Percentiles rank a stretch among this genome's conserved stretches.
These are phyloP conservation scores for Papilio glaucus DNA, from an alignment of 1,140 invertebrate genomes.

Conservation along the genomic window DNA sequence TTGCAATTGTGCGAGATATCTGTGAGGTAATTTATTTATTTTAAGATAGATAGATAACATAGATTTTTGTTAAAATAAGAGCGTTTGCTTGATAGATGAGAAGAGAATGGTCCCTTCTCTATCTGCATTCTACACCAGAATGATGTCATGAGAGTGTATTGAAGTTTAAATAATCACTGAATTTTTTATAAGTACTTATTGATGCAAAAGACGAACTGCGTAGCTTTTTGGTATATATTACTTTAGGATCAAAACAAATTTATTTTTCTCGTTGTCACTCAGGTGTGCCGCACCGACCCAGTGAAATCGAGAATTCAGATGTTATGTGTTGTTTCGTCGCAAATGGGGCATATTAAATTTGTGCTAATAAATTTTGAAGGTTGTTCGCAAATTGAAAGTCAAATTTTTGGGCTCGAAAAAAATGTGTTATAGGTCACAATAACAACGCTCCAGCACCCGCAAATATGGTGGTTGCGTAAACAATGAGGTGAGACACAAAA, in stretches of 20 bases:
- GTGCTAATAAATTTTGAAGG: constrained; percentile 51
- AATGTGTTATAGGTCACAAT: constrained; percentile 45
- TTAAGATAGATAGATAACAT: no score
- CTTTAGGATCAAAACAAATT: neutral
- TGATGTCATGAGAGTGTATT: no score
- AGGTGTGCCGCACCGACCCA: neutral
- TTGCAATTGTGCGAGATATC: no score
- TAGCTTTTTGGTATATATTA: no score
- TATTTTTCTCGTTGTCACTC: neutral
- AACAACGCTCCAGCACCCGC: constrained; percentile 26
- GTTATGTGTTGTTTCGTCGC: constrained; percentile 41
- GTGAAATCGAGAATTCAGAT: constrained; percentile 43
- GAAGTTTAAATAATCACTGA: no score
- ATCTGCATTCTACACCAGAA: no score
- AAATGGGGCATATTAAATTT: constrained; percentile 50
- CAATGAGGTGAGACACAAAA: neutral
- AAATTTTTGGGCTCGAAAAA: constrained; percentile 37
- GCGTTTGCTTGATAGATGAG: no score
- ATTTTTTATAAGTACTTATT: no score
- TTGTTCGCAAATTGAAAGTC: constrained; percentile 48
- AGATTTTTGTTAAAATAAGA: no score
- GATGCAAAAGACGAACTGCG: no score
- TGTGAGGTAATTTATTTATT: no score
- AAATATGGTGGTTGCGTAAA: constrained; percentile 2
- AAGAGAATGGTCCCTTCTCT: no score